A percentile compares a stretch with the other conserved stretches of the same genome.
Conservation (phyloP, 2,113 vertebrate species). For the Myocastor coypus region DNA sequence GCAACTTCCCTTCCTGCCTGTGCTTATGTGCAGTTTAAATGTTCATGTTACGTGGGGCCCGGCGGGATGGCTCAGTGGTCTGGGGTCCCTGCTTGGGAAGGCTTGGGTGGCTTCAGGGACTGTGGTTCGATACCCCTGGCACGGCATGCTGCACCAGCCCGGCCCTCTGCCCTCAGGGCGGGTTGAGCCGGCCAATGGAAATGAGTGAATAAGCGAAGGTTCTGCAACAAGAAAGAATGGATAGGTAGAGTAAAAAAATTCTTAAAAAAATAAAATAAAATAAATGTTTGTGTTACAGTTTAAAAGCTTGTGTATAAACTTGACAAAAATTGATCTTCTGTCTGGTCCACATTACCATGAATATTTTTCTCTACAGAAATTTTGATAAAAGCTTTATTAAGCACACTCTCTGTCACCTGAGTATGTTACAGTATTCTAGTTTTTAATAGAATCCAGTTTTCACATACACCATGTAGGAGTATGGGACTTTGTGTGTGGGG, state of each 20-base stretch:
- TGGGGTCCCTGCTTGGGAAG: too few species aligned
- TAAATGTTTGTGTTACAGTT: background rate
- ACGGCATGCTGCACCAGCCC: too few species aligned
- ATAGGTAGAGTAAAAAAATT: too few species aligned
- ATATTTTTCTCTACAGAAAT: background rate
- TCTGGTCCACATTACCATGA: background rate
- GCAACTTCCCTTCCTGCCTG: background rate
- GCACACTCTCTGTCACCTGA: background rate
- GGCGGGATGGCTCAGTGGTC: too few species aligned
- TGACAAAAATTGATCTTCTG: background rate
- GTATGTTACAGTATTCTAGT: background rate
- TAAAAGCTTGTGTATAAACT: background rate
- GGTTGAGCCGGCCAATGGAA: too few species aligned
- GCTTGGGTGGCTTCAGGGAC: too few species aligned
- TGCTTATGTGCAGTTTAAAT: background rate
- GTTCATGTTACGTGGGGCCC: background rate
- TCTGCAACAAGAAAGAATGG: too few species aligned
- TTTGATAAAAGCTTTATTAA: background rate
- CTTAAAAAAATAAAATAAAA: too few species aligned
- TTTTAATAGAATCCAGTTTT: background rate
- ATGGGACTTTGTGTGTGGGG: background rate
- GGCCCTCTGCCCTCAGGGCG: too few species aligned
- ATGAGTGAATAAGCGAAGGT: too few species aligned
- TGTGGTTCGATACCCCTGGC: too few species aligned
- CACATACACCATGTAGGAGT: background rate